A percentile compares a stretch with the other conserved stretches of the same genome.
Conservation (phyloP, 2,888 invertebrate species). For the Orthosia incerta region DNA sequence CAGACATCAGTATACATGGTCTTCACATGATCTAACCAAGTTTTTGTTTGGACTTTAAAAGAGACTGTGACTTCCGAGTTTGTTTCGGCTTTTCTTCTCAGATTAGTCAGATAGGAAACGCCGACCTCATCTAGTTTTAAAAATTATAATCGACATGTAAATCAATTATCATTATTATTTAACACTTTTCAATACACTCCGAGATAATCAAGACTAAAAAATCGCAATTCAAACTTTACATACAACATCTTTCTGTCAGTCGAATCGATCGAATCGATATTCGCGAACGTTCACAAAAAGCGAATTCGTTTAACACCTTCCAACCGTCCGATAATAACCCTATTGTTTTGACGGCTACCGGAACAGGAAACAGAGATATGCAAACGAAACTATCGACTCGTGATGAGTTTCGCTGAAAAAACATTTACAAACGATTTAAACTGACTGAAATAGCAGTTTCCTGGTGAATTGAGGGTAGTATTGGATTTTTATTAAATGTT, state of each 20-base stretch:
- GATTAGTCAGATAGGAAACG: no score
- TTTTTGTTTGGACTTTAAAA: no score
- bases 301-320: conserved; percentile 73
- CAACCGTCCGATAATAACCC: conserved; percentile 70
- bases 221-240: conserved; percentile 10
- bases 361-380: conserved; percentile 63
- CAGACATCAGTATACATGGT: no score
- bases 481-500: conserved; percentile 32
- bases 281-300: conserved; percentile 48
- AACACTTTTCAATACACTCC: no score
- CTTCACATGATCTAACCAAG: no score
- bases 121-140: no score
- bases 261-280: conserved; percentile 10
- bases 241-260: conserved; percentile 6
- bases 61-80: no score
- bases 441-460: conserved; percentile 56
- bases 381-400: conserved; percentile 63
- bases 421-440: conserved; percentile 66
- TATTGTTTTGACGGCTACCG: conserved; percentile 73
- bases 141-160: no score
- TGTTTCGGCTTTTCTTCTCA: no score
- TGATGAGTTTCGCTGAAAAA: conserved; percentile 63
- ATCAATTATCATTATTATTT: no score
- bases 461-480: conserved; percentile 7
- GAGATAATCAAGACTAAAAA: conserved; percentile 2